Conservation (phyloP, 2,888 invertebrate genomes). For the Papilio demoleus region DNA sequence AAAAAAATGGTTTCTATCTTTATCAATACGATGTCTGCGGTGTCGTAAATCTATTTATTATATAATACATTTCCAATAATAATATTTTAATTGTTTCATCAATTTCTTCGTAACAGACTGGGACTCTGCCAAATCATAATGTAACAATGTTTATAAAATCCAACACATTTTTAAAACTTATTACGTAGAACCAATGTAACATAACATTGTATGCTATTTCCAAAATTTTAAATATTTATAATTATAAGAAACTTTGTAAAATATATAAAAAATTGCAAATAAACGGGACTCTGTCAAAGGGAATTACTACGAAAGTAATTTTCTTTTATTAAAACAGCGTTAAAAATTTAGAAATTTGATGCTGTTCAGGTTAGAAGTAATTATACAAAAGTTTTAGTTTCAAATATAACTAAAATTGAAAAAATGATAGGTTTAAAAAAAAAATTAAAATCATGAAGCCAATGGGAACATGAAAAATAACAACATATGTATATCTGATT, state of each 20-base stretch:
- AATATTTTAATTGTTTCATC: neutral
- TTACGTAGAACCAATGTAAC: slow-evolving; percentile 32
- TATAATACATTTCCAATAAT: too few relatives aligned
- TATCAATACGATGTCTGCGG: too few relatives aligned
- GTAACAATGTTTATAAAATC: slow-evolving; percentile 34
- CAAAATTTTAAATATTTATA: slow-evolving; percentile 43
- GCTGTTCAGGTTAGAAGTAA: too few relatives aligned
- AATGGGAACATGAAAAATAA: neutral
- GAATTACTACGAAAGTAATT: neutral
- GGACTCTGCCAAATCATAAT: slow-evolving; percentile 50
- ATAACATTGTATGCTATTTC: slow-evolving; percentile 38
- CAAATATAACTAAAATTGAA: too few relatives aligned
- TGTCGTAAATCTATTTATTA: too few relatives aligned
- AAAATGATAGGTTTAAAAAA: too few relatives aligned
- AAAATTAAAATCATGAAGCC: too few relatives aligned
- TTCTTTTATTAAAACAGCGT: neutral
- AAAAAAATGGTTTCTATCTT: too few relatives aligned
- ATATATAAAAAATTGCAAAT: slow-evolving; percentile 41
- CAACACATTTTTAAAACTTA: slow-evolving; percentile 36
- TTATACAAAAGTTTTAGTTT: too few relatives aligned
- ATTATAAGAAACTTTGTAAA: slow-evolving; percentile 42
- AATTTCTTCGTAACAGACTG: slow-evolving; percentile 46
- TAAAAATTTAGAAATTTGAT: too few relatives aligned
- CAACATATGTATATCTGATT: neutral
- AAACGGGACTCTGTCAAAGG: slow-evolving; percentile 37